Evolutionary conservation across 1,140 invertebrate genomes (phyloP), one percentile per base, ranked within the genome.

Genomic region (Lutraria rhynchaena): DNA sequence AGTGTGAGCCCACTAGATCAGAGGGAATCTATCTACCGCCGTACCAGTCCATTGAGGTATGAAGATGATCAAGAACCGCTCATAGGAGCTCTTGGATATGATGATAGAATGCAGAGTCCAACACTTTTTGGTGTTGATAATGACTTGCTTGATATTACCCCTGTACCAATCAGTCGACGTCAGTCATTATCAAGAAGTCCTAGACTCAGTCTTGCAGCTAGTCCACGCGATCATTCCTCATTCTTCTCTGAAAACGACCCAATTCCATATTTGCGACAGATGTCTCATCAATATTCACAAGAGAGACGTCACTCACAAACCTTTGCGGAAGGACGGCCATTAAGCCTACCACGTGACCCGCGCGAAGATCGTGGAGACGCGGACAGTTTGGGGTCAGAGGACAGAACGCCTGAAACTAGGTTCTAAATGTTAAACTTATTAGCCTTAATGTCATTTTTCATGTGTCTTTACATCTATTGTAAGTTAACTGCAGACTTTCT

Each of bases 211-310:
- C 58, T 86, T 19, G 81, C 87, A n/a, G 75, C 89, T 1, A 89
- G 88, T 71, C 90, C 90, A 19, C 53, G 89, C n/a, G 86, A 85
- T 0, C 70, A 85, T 3, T 73, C 83, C 24, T 82, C 82, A 17
- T 91, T 91, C 78, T 91, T 91, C 83, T 83, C 90, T 0, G 90
- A 91, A 37, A 69, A 86, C 1, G 90, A 90, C 49, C 83, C 82
- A 29, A 83, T 78, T 4, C 87, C 41, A 29, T 87, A 58, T 77
- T 63, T 69, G 44, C 74, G 51, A 74, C 86, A 81, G 29, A 17
- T 73, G 22, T 51, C 69, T 11, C 65, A 70, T 7, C 78, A 81
- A 29, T 74, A 73, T 24, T 81, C 78, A 29, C 76, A 80, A 24
- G 76, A 80, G 65, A n/a, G 67, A n/a, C 69, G 78, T 35, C 58